Evolutionary conservation across 92 coral and sea anemone species (phyloP).

Genomic region (Parazoanthus swiftii): DNA sequence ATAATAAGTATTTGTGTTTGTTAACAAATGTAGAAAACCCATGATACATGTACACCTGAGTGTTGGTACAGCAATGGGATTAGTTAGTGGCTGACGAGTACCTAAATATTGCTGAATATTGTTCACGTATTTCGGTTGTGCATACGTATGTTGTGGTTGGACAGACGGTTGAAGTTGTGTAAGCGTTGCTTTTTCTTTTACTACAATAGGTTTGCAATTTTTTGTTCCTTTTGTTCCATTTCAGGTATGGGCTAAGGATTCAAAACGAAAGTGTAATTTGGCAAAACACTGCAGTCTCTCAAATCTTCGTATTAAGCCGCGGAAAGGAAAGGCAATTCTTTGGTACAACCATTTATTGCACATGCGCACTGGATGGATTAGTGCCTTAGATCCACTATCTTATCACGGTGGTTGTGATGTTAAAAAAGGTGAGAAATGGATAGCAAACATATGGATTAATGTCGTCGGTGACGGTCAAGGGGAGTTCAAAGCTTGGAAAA

Average conservation of each 20-base stretch:
- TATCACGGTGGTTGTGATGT: conserved; percentile 92
- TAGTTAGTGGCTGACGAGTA: no score
- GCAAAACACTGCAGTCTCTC: conserved; percentile 78
- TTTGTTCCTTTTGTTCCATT: background rate
- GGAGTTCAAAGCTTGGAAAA: conserved; percentile 85
- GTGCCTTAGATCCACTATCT: conserved; percentile 78
- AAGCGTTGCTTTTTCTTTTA: background rate
- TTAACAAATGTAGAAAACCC: no score
- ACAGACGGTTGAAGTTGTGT: no score
- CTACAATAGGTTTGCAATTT: background rate
- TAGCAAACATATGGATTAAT: conserved; percentile 89
- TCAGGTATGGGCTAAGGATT: conserved; percentile 83
- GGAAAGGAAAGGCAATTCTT: conserved; percentile 82
- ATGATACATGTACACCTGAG: no score
- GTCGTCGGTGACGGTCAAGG: conserved; percentile 80
- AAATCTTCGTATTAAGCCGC: conserved; percentile 75
- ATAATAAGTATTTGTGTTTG: background rate
- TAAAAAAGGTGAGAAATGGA: conserved; percentile 86
- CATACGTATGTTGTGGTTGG: no score
- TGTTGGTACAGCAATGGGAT: no score
- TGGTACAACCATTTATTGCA: conserved; percentile 88
- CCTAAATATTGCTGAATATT: no score
- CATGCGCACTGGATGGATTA: conserved; percentile 72
- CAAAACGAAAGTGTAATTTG: conserved; percentile 78
- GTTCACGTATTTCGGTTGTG: no score